phyloP scores from a whole-genome alignment of 2,888 invertebrate species.

The Tupiocoris notatus region DNA sequence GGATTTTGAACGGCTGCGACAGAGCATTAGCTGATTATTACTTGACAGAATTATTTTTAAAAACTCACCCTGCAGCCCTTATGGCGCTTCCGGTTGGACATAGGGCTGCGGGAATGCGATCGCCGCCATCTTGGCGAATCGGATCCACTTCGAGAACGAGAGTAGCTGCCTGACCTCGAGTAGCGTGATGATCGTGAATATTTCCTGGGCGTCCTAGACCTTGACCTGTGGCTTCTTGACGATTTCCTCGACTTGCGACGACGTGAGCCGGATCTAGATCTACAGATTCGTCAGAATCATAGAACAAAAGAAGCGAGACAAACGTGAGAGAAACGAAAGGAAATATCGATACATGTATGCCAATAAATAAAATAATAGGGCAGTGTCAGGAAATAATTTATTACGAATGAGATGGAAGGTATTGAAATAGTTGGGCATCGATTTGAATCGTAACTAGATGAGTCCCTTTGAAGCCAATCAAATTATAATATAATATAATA shows the following conservation, averaged over 20 bases:
- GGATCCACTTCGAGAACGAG: conserved; percentile 46
- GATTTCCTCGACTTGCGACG: conserved; percentile 43
- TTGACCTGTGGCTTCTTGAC: conserved; percentile 47
- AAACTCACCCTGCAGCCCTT: conserved; percentile 67
- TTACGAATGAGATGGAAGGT: too few relatives aligned
- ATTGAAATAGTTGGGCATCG: too few relatives aligned
- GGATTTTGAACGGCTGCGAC: not conserved
- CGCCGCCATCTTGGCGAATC: conserved; percentile 52
- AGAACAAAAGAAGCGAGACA: too few relatives aligned
- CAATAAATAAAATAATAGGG: too few relatives aligned
- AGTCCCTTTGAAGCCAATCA: too few relatives aligned
- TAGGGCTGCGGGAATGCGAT: conserved; percentile 71
- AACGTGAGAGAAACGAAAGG: not conserved
- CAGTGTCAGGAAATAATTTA: too few relatives aligned
- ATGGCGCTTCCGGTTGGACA: conserved; percentile 77
- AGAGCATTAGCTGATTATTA: not conserved
- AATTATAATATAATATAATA: too few relatives aligned
- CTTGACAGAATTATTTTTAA: not conserved
- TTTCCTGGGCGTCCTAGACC: conserved; percentile 45
- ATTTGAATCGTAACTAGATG: too few relatives aligned
- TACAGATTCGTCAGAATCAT: too few relatives aligned
- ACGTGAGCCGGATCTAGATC: conserved; percentile 47
- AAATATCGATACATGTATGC: too few relatives aligned
- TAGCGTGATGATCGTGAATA: conserved; percentile 42
- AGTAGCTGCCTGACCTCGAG: conserved; percentile 42